Evolutionary conservation across 2,888 invertebrate genomes (phyloP).

Genomic region (Silvanus unidentatus): DNA sequence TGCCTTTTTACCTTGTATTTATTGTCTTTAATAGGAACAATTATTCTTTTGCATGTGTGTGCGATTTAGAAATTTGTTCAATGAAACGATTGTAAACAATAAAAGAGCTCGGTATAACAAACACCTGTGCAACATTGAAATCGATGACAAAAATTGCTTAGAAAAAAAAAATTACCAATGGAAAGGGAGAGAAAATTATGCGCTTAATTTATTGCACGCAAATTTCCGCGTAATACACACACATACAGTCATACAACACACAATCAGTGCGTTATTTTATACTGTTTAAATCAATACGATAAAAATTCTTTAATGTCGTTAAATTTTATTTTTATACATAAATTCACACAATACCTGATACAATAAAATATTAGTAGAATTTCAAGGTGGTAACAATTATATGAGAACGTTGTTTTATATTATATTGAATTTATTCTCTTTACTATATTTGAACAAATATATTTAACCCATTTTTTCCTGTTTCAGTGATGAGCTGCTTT

Average conservation of each 20-base stretch:
- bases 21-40: conserved; percentile 38
- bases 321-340: conserved; percentile 5
- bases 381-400: too few relatives aligned
- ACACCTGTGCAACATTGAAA: conserved; percentile 39
- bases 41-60: conserved; percentile 26
- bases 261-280: background rate
- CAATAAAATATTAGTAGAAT: too few relatives aligned
- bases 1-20: conserved; percentile 37
- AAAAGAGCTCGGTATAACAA: conserved; percentile 23
- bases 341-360: too few relatives aligned
- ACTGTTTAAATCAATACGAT: conserved; percentile 1
- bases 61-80: conserved; percentile 35
- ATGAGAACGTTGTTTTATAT: too few relatives aligned
- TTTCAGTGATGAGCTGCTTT: too few relatives aligned
- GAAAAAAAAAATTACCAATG: too few relatives aligned
- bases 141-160: conserved; percentile 16
- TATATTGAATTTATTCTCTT: too few relatives aligned
- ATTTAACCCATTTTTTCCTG: too few relatives aligned
- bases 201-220: conserved; percentile 15
- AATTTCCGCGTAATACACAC: conserved; percentile 31
- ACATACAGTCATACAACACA: background rate
- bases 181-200: too few relatives aligned
- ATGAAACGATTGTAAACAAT: conserved; percentile 38
- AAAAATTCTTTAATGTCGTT: conserved; percentile 6
- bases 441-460: too few relatives aligned